Conservation (phyloP, 2,888 invertebrate genomes). For the Didymodactylos carnosus region DNA sequence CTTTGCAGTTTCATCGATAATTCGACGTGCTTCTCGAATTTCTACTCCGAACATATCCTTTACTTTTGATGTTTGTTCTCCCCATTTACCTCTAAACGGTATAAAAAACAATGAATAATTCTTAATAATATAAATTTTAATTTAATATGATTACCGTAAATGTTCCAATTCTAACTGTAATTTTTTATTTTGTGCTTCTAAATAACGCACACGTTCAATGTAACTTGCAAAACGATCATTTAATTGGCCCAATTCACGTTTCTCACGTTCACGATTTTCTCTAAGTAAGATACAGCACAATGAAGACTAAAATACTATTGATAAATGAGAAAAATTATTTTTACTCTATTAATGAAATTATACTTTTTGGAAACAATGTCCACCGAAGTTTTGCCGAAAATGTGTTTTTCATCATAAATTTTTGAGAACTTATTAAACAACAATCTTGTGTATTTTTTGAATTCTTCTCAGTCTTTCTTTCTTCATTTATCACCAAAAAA, state of each 20-base stretch:
- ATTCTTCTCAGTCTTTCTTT: too few species aligned
- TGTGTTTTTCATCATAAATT: too few species aligned
- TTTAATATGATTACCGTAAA: conserved; percentile 18
- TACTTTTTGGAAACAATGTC: too few species aligned
- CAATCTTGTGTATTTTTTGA: too few species aligned
- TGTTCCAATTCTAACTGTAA: conserved; percentile 28
- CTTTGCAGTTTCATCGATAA: conserved; percentile 37
- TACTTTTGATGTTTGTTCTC: conserved; percentile 28
- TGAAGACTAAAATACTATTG: too few species aligned
- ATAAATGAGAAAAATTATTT: too few species aligned
- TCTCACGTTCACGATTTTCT: background rate
- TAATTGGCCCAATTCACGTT: conserved; percentile 18
- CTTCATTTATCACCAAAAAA: too few species aligned
- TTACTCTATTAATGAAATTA: too few species aligned
- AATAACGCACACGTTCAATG: conserved; percentile 35
- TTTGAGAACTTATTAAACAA: too few species aligned
- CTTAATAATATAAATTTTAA: background rate
- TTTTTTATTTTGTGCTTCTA: conserved; percentile 34
- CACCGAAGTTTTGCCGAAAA: too few species aligned
- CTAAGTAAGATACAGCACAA: background rate
- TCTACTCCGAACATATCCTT: conserved; percentile 37
- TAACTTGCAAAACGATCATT: conserved; percentile 39
- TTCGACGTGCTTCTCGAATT: conserved; percentile 35
- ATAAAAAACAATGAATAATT: background rate
- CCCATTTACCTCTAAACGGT: conserved; percentile 22